phyloP scores from a whole-genome alignment of 2,888 invertebrate species.

The Pristionchus maxplancki region DNA sequence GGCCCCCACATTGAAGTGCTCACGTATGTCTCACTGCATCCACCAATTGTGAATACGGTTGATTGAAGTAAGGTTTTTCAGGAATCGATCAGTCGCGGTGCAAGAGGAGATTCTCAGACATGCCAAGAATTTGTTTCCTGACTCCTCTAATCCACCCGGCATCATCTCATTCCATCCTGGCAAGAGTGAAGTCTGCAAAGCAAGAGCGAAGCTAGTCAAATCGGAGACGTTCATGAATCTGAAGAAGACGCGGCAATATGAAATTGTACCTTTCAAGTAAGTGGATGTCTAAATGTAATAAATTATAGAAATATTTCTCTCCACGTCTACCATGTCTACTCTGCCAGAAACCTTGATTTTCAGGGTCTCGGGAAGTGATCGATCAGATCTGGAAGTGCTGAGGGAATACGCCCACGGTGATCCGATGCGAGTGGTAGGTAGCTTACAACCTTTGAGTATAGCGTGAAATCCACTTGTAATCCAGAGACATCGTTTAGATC shows the following conservation, averaged over 20 bases:
- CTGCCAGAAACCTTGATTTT: no score
- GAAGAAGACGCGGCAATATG: not conserved
- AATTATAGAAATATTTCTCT: no score
- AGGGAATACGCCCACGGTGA: not conserved
- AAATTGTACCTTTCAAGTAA: not conserved
- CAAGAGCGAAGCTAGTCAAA: not conserved
- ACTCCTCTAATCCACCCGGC: not conserved
- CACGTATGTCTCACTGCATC: not conserved
- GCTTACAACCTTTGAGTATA: not conserved
- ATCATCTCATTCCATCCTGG: not conserved
- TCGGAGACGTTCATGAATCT: not conserved
- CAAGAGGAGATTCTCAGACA: not conserved
- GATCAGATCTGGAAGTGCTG: not conserved
- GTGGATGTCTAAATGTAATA: no score
- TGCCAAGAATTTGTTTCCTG: not conserved
- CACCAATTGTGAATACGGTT: no score
- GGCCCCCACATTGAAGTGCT: not conserved
- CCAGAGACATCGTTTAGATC: not conserved
- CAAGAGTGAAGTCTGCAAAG: not conserved
- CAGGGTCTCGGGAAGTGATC: not conserved
- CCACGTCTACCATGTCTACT: no score
- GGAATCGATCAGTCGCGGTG: not conserved
- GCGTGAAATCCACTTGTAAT: no score
- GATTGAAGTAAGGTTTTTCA: no score
- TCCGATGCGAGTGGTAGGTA: not conserved